These are phyloP conservation scores for Cerastoderma edule DNA, from an alignment of 2,888 invertebrate genomes.

Conservation along the genomic window DNA sequence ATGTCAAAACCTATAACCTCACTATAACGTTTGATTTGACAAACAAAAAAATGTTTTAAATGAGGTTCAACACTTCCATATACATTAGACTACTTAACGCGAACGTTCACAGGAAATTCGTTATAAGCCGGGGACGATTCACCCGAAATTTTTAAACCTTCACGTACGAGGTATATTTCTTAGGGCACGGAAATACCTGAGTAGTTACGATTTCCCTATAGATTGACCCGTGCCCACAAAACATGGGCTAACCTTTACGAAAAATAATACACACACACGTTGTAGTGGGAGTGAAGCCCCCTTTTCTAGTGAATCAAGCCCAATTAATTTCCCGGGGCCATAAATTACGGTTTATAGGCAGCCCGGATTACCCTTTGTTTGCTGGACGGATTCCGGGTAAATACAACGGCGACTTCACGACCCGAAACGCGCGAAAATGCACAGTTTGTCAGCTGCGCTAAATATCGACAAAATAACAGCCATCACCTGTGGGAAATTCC, in stretches of 20 bases:
- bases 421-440: neutral
- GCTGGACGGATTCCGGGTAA: neutral
- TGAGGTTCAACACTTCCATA: too few relatives aligned
- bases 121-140: too few relatives aligned
- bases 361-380: slow-evolving; percentile 2
- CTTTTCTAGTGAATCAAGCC: neutral
- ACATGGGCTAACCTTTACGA: neutral
- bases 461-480: neutral
- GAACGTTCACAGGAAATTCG: too few relatives aligned
- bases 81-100: too few relatives aligned
- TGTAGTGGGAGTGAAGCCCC: neutral
- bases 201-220: slow-evolving; percentile 2
- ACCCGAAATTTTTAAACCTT: too few relatives aligned
- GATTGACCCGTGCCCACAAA: neutral
- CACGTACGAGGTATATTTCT: neutral
- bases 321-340: slow-evolving; percentile 14
- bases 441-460: neutral
- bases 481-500: neutral
- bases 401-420: neutral
- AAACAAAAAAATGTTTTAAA: too few relatives aligned
- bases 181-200: neutral
- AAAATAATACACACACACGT: neutral
- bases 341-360: slow-evolving; percentile 16
- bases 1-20: too few relatives aligned
- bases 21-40: too few relatives aligned